Evolutionary conservation across 2,113 vertebrate species (phyloP), one percentile per base, ranked within the genome.

Genomic region (Takifugu flavidus): DNA sequence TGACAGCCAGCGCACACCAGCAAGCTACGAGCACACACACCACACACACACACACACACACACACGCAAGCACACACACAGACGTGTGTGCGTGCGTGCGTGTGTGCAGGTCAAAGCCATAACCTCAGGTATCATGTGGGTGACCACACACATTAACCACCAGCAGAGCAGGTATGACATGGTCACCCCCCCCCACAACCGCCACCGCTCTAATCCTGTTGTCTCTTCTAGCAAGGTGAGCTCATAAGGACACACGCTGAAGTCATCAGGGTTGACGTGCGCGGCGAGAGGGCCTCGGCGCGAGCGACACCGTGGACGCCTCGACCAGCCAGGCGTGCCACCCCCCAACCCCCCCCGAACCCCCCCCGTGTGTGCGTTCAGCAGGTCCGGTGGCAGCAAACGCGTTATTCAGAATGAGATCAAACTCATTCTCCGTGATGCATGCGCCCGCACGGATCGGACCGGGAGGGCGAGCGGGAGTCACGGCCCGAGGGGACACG

Each of bases 221-320:
- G 31, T 89, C 77, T 92, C 90, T 91, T 61, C 77, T 74, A 91
- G 89, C 89, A 92, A 92, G 91, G 91, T 92, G 90, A 92, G 88
- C 78, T 85, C 74, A 72, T 89, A 91, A 92, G 91, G 91, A 79
- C 90, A 79, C 62, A 5, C 2, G 49, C 65, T 91, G 87, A 89
- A 86, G 84, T 90, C 84, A 89, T 86, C 75, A 58, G 77, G 82
- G 86, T 84, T 90, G 91, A 89, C 91, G 90, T 75, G 50, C 53
- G 72, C 67, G 84, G 84, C 75, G 79, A 82, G 73, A 76, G 78
- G 83, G 82, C 79, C 62, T 73, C 82, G 49, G 80, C 73, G 65
- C 64, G 77, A 86, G 72, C 67, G 82, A 82, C 77, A 74, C 72
- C 26, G 0, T 25, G 58, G 72, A 62, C 74, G 69, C 82, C 69